Evolutionary conservation across 2,113 vertebrate genomes (phyloP).

Genomic region (Callithrix jacchus): DNA sequence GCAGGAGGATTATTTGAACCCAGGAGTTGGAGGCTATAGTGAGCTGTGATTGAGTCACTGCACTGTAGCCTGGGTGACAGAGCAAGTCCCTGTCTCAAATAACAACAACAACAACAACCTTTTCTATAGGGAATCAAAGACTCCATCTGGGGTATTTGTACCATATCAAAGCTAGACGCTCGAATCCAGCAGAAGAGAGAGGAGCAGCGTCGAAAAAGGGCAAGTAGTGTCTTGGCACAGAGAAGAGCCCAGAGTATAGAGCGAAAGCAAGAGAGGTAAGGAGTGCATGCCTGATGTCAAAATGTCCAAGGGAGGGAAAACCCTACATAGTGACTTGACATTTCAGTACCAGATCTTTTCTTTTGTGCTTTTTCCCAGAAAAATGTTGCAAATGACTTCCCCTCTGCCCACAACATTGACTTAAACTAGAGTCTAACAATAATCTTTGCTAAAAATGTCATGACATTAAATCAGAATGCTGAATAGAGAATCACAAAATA

Average conservation of each 20-base stretch:
- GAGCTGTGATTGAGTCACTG: neutral
- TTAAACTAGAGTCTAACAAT: neutral
- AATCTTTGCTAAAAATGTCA: neutral
- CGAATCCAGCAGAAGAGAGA: slow-evolving; percentile 98
- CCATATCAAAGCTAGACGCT: slow-evolving; percentile 96
- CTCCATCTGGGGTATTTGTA: slow-evolving; percentile 97
- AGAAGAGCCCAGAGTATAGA: slow-evolving; percentile 94
- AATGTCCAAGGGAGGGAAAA: neutral
- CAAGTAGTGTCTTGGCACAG: slow-evolving; percentile 91
- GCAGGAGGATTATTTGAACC: neutral
- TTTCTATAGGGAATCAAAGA: slow-evolving; percentile 93
- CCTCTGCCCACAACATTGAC: neutral
- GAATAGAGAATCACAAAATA: neutral
- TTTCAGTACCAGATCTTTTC: neutral
- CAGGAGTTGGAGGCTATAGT: neutral
- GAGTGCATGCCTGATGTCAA: accelerated
- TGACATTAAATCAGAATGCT: neutral
- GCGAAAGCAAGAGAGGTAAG: slow-evolving; percentile 93
- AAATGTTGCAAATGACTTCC: neutral
- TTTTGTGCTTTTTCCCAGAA: neutral
- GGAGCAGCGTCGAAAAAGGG: slow-evolving; percentile 92
- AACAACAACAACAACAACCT: neutral
- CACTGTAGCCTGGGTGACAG: neutral
- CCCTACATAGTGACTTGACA: neutral
- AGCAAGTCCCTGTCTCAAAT: neutral